Percentiles rank a stretch among this genome's conserved stretches.
These are phyloP conservation scores for Hypotaenidia philippensis DNA, from an alignment of 2,797 vertebrate genomes.

Conservation along the genomic window DNA sequence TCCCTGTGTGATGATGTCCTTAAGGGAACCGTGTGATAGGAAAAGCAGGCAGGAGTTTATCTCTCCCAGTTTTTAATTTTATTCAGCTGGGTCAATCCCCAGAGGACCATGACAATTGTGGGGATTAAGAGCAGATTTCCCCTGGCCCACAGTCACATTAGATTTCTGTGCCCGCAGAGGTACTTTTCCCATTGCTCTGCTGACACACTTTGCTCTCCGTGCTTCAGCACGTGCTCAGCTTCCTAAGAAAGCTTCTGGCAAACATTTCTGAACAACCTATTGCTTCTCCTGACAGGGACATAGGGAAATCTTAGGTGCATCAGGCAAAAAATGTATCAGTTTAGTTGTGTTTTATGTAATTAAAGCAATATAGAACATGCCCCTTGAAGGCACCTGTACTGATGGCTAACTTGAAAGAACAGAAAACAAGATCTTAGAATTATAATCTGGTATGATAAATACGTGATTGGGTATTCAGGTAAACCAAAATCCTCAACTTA, in stretches of 20 bases:
- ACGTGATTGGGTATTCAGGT: not conserved
- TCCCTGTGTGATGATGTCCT: not conserved
- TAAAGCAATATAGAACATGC: not conserved
- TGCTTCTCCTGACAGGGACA: not conserved
- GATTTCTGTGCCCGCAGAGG: not conserved
- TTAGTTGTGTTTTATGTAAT: not conserved
- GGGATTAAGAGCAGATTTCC: constrained; percentile 59
- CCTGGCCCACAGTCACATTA: not conserved
- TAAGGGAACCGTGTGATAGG: not conserved
- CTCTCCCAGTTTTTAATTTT: constrained; percentile 58
- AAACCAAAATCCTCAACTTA: not conserved
- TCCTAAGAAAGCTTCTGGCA: not conserved
- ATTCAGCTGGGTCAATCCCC: constrained; percentile 45
- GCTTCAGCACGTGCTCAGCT: not conserved
- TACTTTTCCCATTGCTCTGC: constrained; percentile 9
- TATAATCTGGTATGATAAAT: not conserved
- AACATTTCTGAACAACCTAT: not conserved
- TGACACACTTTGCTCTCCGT: not conserved
- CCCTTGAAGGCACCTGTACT: not conserved
- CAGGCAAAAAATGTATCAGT: not conserved
- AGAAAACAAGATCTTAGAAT: not conserved
- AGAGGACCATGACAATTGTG: not conserved
- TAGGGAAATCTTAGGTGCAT: not conserved
- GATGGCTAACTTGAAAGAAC: not conserved
- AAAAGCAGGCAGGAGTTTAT: constrained; percentile 11